phyloP scores from a whole-genome alignment of 2,113 vertebrate genomes.

The Chaetodon trifascialis region DNA sequence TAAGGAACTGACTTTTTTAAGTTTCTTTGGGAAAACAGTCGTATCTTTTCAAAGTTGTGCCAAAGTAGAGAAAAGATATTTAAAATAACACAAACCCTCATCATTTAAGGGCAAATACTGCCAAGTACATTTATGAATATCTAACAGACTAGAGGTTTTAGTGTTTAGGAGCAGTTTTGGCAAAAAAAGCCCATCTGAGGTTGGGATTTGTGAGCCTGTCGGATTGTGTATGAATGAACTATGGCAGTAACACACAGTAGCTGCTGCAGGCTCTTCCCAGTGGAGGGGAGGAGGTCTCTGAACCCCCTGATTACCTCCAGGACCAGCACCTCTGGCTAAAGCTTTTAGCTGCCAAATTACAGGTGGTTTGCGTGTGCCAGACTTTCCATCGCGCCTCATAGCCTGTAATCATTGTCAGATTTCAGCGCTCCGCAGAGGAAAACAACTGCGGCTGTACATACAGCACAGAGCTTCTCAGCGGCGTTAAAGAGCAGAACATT shows the following conservation, averaged over 20 bases:
- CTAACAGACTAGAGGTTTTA: neutral
- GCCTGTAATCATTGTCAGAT: slow-evolving; percentile 72
- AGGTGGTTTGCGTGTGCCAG: slow-evolving; percentile 71
- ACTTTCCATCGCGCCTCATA: slow-evolving; percentile 60
- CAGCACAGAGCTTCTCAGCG: slow-evolving; percentile 18
- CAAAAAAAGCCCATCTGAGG: neutral
- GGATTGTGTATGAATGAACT: no score
- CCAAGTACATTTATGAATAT: neutral
- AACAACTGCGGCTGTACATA: slow-evolving; percentile 46
- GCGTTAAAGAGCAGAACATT: slow-evolving; percentile 38
- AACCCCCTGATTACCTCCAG: slow-evolving; percentile 59
- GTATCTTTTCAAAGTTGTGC: neutral
- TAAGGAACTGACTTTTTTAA: no score
- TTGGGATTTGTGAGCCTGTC: neutral
- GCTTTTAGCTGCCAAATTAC: slow-evolving; percentile 79
- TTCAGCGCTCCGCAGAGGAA: slow-evolving; percentile 50
- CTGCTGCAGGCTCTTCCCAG: slow-evolving; percentile 19
- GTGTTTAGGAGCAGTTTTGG: neutral
- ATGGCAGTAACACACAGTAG: slow-evolving; percentile 29
- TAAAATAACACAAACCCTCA: neutral
- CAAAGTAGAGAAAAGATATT: neutral
- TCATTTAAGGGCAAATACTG: neutral
- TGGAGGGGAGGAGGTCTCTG: slow-evolving; percentile 32
- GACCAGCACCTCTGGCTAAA: slow-evolving; percentile 66
- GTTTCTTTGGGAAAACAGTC: neutral